Evolutionary conservation across 2,113 vertebrate species (phyloP).

Genomic region (Podarcis muralis): DNA sequence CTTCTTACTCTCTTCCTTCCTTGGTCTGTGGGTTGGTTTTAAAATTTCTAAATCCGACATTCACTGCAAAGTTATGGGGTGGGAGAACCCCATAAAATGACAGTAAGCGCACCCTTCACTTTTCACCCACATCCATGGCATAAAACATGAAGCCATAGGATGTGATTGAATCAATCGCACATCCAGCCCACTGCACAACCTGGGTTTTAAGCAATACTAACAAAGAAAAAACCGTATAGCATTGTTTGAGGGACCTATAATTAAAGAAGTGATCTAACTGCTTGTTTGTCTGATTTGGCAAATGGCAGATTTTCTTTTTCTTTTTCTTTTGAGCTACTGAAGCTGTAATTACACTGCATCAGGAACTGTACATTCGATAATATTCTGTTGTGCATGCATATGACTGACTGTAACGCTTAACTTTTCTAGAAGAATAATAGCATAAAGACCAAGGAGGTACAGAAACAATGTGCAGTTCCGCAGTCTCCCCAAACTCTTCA

Average conservation of each 20-base stretch:
- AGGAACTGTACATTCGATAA: neutral
- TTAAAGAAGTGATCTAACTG: constrained; percentile 8
- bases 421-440: constrained; percentile 29
- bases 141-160: neutral
- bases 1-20: neutral
- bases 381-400: neutral
- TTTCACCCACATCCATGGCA: neutral
- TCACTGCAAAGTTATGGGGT: neutral
- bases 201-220: neutral
- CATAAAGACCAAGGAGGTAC: neutral
- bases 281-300: neutral
- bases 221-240: neutral
- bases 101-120: neutral
- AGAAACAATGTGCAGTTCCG: constrained; percentile 6
- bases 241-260: constrained; percentile 11
- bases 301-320: constrained; percentile 12
- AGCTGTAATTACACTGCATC: constrained; percentile 23
- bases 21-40: neutral
- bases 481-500: constrained; percentile 6
- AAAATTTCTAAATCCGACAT: neutral
- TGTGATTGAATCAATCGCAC: neutral
- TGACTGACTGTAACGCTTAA: neutral
- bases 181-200: neutral
- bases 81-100: neutral
- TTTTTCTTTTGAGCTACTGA: neutral